These are phyloP conservation scores for Hylyphantes graminicola DNA, from an alignment of 1,140 invertebrate genomes.

Conservation along the genomic window DNA sequence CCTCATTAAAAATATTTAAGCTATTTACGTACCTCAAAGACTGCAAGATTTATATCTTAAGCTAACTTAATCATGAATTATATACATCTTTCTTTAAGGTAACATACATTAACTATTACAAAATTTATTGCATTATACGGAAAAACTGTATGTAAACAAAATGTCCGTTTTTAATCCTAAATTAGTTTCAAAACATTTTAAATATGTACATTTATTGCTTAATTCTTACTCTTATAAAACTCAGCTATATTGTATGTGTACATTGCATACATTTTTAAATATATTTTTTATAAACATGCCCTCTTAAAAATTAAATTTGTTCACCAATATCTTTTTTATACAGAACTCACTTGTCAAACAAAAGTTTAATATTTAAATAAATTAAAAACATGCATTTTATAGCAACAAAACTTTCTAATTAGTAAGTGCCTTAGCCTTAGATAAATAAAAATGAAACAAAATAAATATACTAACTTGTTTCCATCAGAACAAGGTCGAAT, in stretches of 20 bases:
- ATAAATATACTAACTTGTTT: slow-evolving; percentile 64
- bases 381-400: not conserved
- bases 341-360: not conserved
- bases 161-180: too few relatives aligned
- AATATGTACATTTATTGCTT: not conserved
- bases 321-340: not conserved
- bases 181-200: not conserved
- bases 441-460: not conserved
- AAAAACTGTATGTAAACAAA: not conserved
- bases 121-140: not conserved
- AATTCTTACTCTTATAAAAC: not conserved
- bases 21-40: too few relatives aligned
- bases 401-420: not conserved
- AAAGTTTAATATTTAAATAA: not conserved
- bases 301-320: too few relatives aligned
- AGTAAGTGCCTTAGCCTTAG: not conserved
- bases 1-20: too few relatives aligned
- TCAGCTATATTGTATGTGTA: too few relatives aligned
- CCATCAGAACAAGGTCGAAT: slow-evolving; percentile 86
- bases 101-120: not conserved
- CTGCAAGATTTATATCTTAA: too few relatives aligned
- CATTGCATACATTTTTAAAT: too few relatives aligned
- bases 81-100: not conserved
- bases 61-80: not conserved
- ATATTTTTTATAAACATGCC: too few relatives aligned